Conservation (phyloP, 1,140 invertebrate genomes). For the Lasaia peninsularis region DNA sequence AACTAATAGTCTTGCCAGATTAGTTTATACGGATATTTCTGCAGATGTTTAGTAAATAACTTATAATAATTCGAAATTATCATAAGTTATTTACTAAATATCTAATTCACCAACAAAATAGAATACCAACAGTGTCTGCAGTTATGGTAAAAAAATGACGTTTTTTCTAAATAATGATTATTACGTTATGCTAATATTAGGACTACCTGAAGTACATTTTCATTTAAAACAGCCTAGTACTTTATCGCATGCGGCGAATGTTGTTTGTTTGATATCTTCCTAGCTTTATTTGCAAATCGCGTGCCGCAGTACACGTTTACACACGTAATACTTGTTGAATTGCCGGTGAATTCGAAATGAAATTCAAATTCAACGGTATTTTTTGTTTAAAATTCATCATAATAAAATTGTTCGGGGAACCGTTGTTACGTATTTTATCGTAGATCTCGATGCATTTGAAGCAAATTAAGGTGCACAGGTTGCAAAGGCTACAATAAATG, state of each 20-base stretch:
- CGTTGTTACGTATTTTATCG: neutral
- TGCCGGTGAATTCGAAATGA: constrained; percentile 52
- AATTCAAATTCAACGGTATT: too few relatives aligned
- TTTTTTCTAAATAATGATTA: neutral
- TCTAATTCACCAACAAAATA: too few relatives aligned
- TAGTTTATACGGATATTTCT: too few relatives aligned
- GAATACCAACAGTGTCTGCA: too few relatives aligned
- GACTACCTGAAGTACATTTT: constrained; percentile 34
- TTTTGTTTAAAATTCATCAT: constrained; percentile 23
- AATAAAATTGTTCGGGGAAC: constrained; percentile 11
- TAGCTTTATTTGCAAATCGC: constrained; percentile 73
- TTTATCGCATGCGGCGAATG: constrained; percentile 63
- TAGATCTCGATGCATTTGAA: neutral
- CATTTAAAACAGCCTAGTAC: constrained; percentile 55
- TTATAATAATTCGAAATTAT: too few relatives aligned
- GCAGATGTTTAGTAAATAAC: too few relatives aligned
- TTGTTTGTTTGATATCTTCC: constrained; percentile 65
- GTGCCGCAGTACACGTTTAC: constrained; percentile 54
- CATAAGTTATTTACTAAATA: too few relatives aligned
- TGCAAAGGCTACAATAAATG: neutral
- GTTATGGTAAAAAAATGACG: too few relatives aligned
- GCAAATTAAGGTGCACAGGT: neutral
- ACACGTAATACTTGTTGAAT: constrained; percentile 66
- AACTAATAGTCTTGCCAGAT: too few relatives aligned
- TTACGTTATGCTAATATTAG: neutral